Evolutionary conservation across 2,797 vertebrate genomes (phyloP).

Genomic region (Threskiornis aethiopicus): DNA sequence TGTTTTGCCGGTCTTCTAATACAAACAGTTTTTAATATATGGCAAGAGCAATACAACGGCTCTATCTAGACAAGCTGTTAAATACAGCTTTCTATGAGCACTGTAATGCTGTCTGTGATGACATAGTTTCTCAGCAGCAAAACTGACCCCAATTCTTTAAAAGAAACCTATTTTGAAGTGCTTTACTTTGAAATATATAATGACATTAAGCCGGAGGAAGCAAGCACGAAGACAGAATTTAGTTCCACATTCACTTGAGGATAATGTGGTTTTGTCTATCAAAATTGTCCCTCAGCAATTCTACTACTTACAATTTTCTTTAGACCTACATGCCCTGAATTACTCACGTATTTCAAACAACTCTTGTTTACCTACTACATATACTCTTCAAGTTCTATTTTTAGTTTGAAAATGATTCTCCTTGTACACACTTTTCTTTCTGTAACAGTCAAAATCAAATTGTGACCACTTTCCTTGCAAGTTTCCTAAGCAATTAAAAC

Average conservation of each 20-base stretch:
- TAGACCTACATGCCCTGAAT: background rate
- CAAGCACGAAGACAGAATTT: conserved; percentile 11
- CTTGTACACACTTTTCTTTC: background rate
- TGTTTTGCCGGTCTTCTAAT: background rate
- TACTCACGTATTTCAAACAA: background rate
- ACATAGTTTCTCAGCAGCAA: conserved; percentile 25
- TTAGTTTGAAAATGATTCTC: background rate
- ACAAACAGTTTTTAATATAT: background rate
- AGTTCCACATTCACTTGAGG: background rate
- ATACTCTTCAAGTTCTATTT: background rate
- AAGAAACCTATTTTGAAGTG: background rate
- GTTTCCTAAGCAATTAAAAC: background rate
- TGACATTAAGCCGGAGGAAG: conserved; percentile 13
- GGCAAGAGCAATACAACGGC: background rate
- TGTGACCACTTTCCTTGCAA: background rate
- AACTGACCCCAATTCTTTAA: background rate
- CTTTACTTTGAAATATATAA: conserved; percentile 41
- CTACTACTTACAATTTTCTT: background rate
- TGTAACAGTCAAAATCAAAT: background rate
- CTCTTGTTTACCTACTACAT: background rate
- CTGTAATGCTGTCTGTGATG: background rate
- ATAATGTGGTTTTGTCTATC: conserved; percentile 1
- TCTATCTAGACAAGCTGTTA: background rate
- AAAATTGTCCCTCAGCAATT: conserved; percentile 14
- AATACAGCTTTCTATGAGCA: background rate